Base-by-base conservation (phyloP, 2,888 invertebrate species). In the Hedychridium roseum region DNA sequence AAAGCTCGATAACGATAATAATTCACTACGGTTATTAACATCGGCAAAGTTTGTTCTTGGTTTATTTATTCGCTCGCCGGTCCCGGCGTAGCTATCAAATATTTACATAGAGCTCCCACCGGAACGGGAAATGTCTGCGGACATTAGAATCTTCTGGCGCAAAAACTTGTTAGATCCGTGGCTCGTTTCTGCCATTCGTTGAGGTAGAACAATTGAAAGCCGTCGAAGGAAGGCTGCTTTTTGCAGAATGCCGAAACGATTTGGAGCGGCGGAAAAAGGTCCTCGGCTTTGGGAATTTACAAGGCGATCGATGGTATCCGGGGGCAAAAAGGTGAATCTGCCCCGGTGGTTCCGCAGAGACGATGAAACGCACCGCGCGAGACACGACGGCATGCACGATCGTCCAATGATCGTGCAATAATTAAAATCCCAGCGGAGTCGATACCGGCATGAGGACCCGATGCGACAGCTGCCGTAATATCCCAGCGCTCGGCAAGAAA, bases 391-490 rank as follows among this genome's bases (percentile, higher is more conserved):
- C n/a, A 3, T 7, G 9, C n/a, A 3, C n/a, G 2, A 11, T 9
- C 27, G 27, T 27, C 2, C 3, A 12, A 7, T 12, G 27, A 27
- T 31, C 31, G 37, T 4, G 21, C 40, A 21, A 40, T 43, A 43
- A 43, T 43, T 43, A 43, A 43, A 43, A 37, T 37, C 17, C 9
- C 20, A 15, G 30, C 5, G 15, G 35, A 6, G 32, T n/a, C 12
- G 32, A 17, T 11, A 14, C 26, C 30, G 39, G 14, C 14, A 36
- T 23, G 35, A 20, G 11, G 18, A 7, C 3, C 12, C 26, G 15
- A 27, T 37, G 43, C 48, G 45, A 52, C 55, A 51, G 59, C 55
- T 54, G 59, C 27, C 7, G 54, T 28, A 41, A 47, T 47, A 49
- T 43, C 41, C 34, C 23, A 5, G 11, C 23, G 15, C 9, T 18